phyloP scores from a whole-genome alignment of 2,113 vertebrate species.

The Channa argus region DNA sequence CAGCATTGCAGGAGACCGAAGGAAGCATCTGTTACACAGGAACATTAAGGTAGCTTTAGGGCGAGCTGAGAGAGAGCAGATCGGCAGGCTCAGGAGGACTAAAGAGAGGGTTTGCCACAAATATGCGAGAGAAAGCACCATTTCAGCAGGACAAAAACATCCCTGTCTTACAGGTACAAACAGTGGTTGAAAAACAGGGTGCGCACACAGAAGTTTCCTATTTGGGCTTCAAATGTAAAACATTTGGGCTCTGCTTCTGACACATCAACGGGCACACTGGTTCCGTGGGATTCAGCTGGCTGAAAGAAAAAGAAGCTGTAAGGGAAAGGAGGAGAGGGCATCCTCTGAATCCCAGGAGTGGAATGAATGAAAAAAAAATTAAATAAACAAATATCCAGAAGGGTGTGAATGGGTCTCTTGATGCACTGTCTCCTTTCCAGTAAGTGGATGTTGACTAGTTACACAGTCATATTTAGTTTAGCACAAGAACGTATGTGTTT shows the following conservation, averaged over 20 bases:
- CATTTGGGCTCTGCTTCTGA: conserved; percentile 27
- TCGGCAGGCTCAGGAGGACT: conserved; percentile 19
- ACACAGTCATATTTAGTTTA: conserved; percentile 63
- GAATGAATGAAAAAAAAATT: conserved; percentile 34
- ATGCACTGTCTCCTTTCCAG: conserved; percentile 63
- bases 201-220: conserved; percentile 31
- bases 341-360: conserved; percentile 42
- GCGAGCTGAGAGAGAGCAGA: conserved; percentile 33
- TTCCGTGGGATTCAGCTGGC: conserved; percentile 19
- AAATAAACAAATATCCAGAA: conserved; percentile 67
- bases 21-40: conserved; percentile 50
- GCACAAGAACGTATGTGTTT: conserved; percentile 63
- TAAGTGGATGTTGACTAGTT: conserved; percentile 67
- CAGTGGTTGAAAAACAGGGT: conserved; percentile 19
- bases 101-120: conserved; percentile 54
- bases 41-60: conserved; percentile 26
- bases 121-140: conserved; percentile 48
- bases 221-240: conserved; percentile 38
- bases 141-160: conserved; percentile 47
- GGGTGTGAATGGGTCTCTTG: conserved; percentile 69
- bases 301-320: conserved; percentile 38
- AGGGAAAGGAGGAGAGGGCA: conserved; percentile 45
- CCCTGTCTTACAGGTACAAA: conserved; percentile 35
- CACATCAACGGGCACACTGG: conserved; percentile 27
- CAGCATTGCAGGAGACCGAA: conserved; percentile 34